A percentile compares a stretch with the other conserved stretches of the same genome.
phyloP scores from a whole-genome alignment of 2,888 invertebrate species.

The Papilio gigon region DNA sequence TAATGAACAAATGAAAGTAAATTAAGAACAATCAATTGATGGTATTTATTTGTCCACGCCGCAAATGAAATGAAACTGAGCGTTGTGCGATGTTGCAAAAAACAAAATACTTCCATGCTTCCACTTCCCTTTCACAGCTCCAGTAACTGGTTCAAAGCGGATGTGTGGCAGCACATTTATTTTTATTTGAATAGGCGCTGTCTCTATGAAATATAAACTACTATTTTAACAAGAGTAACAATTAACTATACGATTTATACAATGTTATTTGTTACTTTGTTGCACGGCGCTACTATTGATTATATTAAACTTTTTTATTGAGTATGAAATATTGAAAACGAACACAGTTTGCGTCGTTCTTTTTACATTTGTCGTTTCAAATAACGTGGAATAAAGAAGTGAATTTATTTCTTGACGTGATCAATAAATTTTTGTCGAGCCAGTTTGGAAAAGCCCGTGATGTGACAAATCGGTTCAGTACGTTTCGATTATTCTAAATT shows the following conservation, averaged over 20 bases:
- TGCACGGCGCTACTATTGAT: background rate
- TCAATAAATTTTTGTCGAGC: background rate
- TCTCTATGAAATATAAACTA: background rate
- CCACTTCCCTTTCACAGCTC: background rate
- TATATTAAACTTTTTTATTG: background rate
- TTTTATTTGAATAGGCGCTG: background rate
- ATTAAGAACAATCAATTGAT: too few relatives aligned
- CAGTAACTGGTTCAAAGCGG: background rate
- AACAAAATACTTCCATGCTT: background rate
- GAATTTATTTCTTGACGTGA: background rate
- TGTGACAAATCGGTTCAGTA: too few relatives aligned
- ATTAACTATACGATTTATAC: background rate
- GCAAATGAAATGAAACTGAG: background rate
- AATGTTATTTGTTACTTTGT: background rate
- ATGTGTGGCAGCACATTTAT: background rate
- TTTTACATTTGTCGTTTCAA: background rate
- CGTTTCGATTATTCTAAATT: too few relatives aligned
- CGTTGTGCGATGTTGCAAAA: background rate
- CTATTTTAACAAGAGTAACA: background rate
- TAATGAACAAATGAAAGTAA: too few relatives aligned
- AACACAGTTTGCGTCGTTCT: background rate
- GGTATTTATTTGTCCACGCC: too few relatives aligned
- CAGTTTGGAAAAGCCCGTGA: constrained; percentile 1
- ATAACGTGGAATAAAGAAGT: background rate
- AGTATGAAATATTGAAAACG: background rate